Evolutionary conservation across 1,140 invertebrate genomes (phyloP).

Genomic region (Drosophila oshimai): DNA sequence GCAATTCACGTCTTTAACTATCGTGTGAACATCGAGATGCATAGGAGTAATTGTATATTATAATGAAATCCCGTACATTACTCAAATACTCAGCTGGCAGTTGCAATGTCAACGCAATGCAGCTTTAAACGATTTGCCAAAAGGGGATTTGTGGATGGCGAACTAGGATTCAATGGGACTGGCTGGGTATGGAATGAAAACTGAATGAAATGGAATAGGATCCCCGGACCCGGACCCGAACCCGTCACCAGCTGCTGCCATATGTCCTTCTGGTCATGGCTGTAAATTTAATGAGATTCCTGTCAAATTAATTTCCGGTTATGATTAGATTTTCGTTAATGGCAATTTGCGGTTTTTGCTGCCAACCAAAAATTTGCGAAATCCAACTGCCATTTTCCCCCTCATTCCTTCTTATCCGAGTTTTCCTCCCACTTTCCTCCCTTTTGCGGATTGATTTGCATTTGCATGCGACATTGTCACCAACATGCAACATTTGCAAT

Average conservation of each 20-base stretch:
- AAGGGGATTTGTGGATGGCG: slow-evolving; percentile 13
- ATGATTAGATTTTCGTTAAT: slow-evolving; percentile 83
- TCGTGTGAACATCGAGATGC: slow-evolving; percentile 4
- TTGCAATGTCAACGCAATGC: slow-evolving; percentile 70
- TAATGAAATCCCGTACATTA: slow-evolving; percentile 75
- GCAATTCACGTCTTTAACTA: background rate
- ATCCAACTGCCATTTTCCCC: background rate
- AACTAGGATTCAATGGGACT: slow-evolving; percentile 4
- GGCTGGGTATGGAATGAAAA: background rate
- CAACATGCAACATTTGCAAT: slow-evolving; percentile 47
- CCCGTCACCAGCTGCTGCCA: slow-evolving; percentile 29
- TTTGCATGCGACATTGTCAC: slow-evolving; percentile 42
- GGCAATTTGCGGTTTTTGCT: slow-evolving; percentile 82
- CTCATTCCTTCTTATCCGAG: background rate
- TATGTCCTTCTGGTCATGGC: slow-evolving; percentile 36
- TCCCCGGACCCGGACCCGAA: background rate
- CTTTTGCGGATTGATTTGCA: slow-evolving; percentile 17
- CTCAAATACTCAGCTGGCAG: slow-evolving; percentile 71
- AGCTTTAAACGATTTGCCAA: slow-evolving; percentile 70
- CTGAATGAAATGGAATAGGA: background rate
- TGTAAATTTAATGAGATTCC: slow-evolving; percentile 83
- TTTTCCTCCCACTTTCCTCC: background rate
- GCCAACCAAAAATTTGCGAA: slow-evolving; percentile 54
- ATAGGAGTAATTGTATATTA: slow-evolving; percentile 70
- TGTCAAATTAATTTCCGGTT: slow-evolving; percentile 83